Evolutionary conservation across 2,888 invertebrate genomes (phyloP), one percentile per base, ranked within the genome.

Genomic region (Escarpia spicata): DNA sequence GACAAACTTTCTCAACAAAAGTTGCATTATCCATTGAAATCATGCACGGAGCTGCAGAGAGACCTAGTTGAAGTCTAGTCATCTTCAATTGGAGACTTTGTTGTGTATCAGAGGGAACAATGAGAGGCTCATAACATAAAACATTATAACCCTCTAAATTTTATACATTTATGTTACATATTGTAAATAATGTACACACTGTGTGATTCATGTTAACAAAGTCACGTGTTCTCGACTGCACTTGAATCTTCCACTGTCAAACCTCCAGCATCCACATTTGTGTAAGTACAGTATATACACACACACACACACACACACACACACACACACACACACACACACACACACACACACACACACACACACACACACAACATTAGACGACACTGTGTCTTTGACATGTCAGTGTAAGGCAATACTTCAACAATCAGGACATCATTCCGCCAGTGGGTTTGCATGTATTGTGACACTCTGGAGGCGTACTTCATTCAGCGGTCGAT

Each of bases 401-500:
- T 26, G 45, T 19, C 15, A 43, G 9, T 45, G 44, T 91, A 45
- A 91, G 19, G 1, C n/a, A 91, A 43, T 8, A 91, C 8, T 91
- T 75, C 75, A n/a, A 26, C 26, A 75, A 31, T 8, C 6, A 91
- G 1, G 19, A 91, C 44, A 26, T 91, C 58, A 91, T 8, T 93
- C 93, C 15, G 99, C 99, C 95, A 99, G 97, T 31, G 99, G 99
- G 97, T 99, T 99, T 4, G 99, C 99, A 97, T 99, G 99, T 96
- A 99, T 98, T 10, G 99, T 99, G 26, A 99, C 97, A 95, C 97
- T 98, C 95, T 98, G 98, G 95, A 99, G 98, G 96, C 97, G 97
- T 52, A 98, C 98, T 95, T 99, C 99, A 90, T 97, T 97, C 1
- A 98, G 96, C 0, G 99, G 99, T 95, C 98, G 97, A 96, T 97